Percentiles rank a stretch among this genome's conserved stretches.
Evolutionary conservation across 2,888 invertebrate genomes (phyloP).

Genomic region (Campopleginae sp.): DNA sequence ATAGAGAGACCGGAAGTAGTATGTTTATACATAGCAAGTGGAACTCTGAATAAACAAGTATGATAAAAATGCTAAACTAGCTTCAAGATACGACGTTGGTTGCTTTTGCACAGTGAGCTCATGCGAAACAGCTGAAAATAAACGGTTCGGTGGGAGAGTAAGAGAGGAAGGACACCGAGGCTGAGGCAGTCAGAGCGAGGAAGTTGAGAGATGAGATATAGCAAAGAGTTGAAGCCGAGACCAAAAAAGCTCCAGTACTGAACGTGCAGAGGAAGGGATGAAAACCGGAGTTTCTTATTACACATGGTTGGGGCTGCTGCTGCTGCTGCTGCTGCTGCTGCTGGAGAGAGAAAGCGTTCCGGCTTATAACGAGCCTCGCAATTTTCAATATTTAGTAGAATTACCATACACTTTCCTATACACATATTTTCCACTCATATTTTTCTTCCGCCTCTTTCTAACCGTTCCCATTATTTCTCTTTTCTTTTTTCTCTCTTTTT

Average conservation of each 20-base stretch:
- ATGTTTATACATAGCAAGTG: background rate
- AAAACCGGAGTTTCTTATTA: conserved; percentile 69
- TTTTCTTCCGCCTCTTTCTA: conserved; percentile 13
- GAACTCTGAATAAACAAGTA: conserved; percentile 57
- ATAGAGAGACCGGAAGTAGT: conserved; percentile 20
- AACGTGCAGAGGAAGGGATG: conserved; percentile 48
- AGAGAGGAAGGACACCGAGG: conserved; percentile 6
- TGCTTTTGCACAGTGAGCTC: conserved; percentile 61
- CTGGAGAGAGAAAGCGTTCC: conserved; percentile 58
- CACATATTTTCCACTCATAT: background rate
- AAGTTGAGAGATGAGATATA: conserved; percentile 57
- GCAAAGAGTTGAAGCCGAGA: conserved; percentile 35
- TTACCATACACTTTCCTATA: conserved; percentile 58
- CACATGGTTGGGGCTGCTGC: conserved; percentile 42
- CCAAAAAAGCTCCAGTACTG: conserved; percentile 26
- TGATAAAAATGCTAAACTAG: conserved; percentile 75
- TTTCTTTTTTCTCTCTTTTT: conserved; percentile 23
- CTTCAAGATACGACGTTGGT: conserved; percentile 65
- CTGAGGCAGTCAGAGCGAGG: conserved; percentile 10
- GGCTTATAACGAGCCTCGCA: conserved; percentile 68
- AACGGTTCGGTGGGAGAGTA: conserved; percentile 34
- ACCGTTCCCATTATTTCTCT: conserved; percentile 35
- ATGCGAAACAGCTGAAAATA: conserved; percentile 53
- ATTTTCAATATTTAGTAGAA: conserved; percentile 74
- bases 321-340: background rate